phyloP scores from a whole-genome alignment of 2,888 invertebrate genomes.

The Trilocha varians region DNA sequence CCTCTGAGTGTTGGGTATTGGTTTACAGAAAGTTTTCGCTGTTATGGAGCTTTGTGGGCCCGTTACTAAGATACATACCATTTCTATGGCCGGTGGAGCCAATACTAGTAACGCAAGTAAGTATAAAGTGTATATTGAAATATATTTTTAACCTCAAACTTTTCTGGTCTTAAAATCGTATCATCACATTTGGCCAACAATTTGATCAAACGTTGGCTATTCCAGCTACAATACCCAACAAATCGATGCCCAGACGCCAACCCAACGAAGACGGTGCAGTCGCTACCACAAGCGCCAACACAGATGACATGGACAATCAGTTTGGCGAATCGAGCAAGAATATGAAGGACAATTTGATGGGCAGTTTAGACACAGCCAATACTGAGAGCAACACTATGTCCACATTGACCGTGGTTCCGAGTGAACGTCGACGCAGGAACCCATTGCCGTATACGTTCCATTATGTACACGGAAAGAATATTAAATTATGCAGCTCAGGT shows the following conservation, averaged over 20 bases:
- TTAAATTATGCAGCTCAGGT: slow-evolving; percentile 74
- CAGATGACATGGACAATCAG: background rate
- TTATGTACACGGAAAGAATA: slow-evolving; percentile 88
- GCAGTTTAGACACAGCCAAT: slow-evolving; percentile 1
- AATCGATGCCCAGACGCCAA: background rate
- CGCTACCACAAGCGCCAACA: background rate
- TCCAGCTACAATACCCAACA: background rate
- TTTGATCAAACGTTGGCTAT: too few species aligned
- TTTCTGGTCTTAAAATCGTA: too few species aligned
- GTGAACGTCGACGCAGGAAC: slow-evolving; percentile 35
- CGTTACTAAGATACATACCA: slow-evolving; percentile 83
- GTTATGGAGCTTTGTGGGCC: slow-evolving; percentile 88
- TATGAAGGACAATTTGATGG: background rate
- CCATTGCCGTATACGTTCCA: slow-evolving; percentile 79
- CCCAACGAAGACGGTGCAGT: background rate
- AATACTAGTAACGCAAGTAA: slow-evolving; percentile 27
- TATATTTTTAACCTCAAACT: too few species aligned
- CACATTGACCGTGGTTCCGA: slow-evolving; percentile 10
- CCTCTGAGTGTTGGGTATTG: background rate
- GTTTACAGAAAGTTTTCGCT: slow-evolving; percentile 81
- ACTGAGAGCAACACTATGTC: slow-evolving; percentile 2
- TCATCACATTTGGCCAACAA: too few species aligned
- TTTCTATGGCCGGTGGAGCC: slow-evolving; percentile 52
- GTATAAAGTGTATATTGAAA: slow-evolving; percentile 8
- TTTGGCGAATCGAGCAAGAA: background rate